Percentiles rank a stretch among this genome's conserved stretches.
phyloP scores from a whole-genome alignment of 2,113 vertebrate species.

The Xiphorhynchus elegans region DNA sequence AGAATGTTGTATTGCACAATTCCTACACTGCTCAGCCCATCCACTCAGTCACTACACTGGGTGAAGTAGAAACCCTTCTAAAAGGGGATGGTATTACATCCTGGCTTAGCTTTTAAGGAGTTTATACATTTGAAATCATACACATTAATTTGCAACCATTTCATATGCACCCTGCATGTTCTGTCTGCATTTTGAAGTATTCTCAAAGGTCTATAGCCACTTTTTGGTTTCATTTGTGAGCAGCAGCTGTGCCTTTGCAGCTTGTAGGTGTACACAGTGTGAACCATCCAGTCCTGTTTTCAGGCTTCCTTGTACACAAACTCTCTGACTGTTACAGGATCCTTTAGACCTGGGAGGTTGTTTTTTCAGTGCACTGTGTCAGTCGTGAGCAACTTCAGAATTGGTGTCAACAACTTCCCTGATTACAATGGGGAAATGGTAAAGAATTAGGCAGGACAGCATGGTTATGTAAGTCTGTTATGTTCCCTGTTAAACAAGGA shows the following conservation, averaged over 20 bases:
- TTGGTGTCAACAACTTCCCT: not conserved
- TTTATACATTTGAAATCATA: not conserved
- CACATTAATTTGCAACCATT: not conserved
- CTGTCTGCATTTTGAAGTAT: not conserved
- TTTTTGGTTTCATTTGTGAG: not conserved
- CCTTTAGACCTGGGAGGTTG: not conserved
- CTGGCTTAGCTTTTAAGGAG: not conserved
- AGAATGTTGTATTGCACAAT: not conserved
- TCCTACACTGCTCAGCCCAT: not conserved
- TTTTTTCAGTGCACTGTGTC: not conserved
- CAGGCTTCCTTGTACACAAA: not conserved
- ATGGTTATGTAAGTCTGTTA: not conserved
- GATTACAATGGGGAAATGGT: not conserved
- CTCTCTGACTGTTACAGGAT: not conserved
- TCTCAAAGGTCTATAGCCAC: not conserved
- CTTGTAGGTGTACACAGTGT: not conserved
- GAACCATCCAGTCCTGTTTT: not conserved
- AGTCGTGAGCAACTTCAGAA: not conserved
- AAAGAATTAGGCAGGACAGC: not conserved
- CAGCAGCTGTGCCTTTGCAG: not conserved
- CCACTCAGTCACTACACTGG: not conserved
- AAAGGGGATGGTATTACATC: not conserved
- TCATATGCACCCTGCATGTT: not conserved
- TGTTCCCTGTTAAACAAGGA: not conserved
- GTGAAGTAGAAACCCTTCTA: not conserved